phyloP scores from a whole-genome alignment of 2,113 vertebrate genomes.

The Phycodurus eques region DNA sequence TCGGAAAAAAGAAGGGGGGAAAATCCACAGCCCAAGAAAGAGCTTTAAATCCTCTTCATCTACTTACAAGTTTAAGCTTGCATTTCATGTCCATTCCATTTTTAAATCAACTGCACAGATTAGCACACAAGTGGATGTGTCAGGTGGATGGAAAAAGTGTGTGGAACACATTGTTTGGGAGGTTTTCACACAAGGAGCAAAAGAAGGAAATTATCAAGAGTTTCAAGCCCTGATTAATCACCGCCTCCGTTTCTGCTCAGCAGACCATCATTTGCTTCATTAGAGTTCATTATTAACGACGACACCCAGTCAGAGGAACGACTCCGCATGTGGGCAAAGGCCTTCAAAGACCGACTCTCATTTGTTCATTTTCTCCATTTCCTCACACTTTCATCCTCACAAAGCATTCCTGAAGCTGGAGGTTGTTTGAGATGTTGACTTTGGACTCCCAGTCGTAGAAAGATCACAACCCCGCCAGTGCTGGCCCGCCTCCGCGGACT shows the following conservation, averaged over 20 bases:
- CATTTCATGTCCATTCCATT: background rate
- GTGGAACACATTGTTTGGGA: conserved; percentile 21
- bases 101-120: background rate
- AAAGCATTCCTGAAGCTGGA: conserved; percentile 30
- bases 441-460: conserved; percentile 62
- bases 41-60: conserved; percentile 27
- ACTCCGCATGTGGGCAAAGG: conserved; percentile 44
- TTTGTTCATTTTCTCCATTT: conserved; percentile 32
- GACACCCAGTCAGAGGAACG: conserved; percentile 58
- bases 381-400: conserved; percentile 27
- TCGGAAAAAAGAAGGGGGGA: conserved; percentile 12
- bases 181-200: background rate
- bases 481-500: conserved; percentile 31
- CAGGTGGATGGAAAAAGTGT: conserved; percentile 23
- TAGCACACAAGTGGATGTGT: conserved; percentile 19
- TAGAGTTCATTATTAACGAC: conserved; percentile 62
- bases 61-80: conserved; percentile 25
- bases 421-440: conserved; percentile 68
- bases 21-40: conserved; percentile 25
- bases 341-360: background rate
- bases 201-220: conserved; percentile 5
- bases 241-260: conserved; percentile 64
- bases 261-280: conserved; percentile 75
- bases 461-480: conserved; percentile 30
- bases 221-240: conserved; percentile 55